phyloP scores from a whole-genome alignment of 2,797 vertebrate genomes.

The Ficedula albicollis region DNA sequence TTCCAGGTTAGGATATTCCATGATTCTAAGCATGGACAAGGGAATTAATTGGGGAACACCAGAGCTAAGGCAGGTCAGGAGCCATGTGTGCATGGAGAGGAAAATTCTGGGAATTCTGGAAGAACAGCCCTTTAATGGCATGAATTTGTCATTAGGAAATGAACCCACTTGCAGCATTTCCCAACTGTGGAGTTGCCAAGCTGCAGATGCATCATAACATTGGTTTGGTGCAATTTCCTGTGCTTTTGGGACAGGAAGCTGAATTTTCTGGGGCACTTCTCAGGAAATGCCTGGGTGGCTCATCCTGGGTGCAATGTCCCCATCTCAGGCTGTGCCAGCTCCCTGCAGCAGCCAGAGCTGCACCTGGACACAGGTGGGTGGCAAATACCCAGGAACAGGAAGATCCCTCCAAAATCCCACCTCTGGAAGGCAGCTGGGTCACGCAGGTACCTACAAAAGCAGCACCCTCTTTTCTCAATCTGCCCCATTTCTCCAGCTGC shows the following conservation, averaged over 20 bases:
- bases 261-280: neutral
- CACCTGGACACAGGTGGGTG: neutral
- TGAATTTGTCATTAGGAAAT: neutral
- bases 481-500: neutral
- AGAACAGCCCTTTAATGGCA: fast-evolving
- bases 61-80: neutral
- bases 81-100: fast-evolving
- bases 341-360: neutral
- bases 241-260: neutral
- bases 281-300: neutral
- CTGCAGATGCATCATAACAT: fast-evolving
- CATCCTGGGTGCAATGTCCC: neutral
- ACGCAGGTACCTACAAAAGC: neutral
- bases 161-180: fast-evolving
- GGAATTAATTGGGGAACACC: neutral
- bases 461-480: fast-evolving
- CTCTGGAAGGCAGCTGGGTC: neutral
- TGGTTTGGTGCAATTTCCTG: neutral
- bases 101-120: neutral
- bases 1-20: neutral
- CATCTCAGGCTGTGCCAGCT: neutral
- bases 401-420: neutral
- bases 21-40: neutral
- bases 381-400: neutral
- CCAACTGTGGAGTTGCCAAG: fast-evolving